Evolutionary conservation across 1,140 invertebrate genomes (phyloP).

Genomic region (Dolichoris vasculosae): DNA sequence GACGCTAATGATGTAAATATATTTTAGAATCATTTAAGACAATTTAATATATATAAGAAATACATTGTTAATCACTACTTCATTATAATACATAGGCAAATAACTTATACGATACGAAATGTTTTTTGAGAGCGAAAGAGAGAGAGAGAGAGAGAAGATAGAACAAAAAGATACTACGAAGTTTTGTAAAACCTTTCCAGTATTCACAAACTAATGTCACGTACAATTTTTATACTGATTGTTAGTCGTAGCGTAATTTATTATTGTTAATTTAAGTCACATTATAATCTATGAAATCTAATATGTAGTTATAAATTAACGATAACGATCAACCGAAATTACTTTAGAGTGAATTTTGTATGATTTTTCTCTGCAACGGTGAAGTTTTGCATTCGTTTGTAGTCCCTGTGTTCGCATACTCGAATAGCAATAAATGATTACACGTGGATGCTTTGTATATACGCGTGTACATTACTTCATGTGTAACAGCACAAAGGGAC

Average conservation of each 20-base stretch:
- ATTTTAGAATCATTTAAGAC: background rate
- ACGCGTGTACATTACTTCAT: slow-evolving; percentile 5
- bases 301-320: background rate
- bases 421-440: background rate
- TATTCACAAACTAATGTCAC: too few relatives aligned
- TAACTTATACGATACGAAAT: too few relatives aligned
- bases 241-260: background rate
- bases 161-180: too few relatives aligned
- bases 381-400: slow-evolving; percentile 2
- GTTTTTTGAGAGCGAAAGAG: background rate
- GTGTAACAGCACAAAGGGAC: background rate
- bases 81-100: too few relatives aligned
- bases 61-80: background rate
- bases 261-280: background rate
- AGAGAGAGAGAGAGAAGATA: background rate
- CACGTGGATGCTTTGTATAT: background rate
- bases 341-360: background rate
- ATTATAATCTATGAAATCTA: background rate
- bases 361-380: background rate
- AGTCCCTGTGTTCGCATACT: background rate
- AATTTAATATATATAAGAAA: slow-evolving; percentile 10
- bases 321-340: background rate
- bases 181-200: too few relatives aligned
- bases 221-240: too few relatives aligned
- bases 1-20: slow-evolving; percentile 15